Conservation (phyloP, 2,888 invertebrate species). For the Dermolepida albohirtum region DNA sequence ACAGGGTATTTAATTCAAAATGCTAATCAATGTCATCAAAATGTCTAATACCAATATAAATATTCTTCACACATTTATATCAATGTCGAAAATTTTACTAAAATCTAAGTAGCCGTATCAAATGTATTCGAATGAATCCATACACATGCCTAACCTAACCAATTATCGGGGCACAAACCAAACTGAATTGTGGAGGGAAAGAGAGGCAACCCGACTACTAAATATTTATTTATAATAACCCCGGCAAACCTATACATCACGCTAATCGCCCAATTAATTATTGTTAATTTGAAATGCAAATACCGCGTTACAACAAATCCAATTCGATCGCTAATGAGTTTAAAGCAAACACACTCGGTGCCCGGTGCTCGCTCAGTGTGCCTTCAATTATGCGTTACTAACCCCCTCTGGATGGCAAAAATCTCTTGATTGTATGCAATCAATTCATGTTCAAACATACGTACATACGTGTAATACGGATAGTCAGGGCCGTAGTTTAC, state of each 20-base stretch:
- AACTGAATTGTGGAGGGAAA: neutral
- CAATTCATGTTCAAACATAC: slow-evolving; percentile 51
- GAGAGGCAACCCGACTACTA: slow-evolving; percentile 41
- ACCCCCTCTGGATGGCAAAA: slow-evolving; percentile 53
- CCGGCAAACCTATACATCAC: slow-evolving; percentile 57
- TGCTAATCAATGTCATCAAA: too few relatives aligned
- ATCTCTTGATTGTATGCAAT: slow-evolving; percentile 60
- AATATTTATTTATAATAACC: slow-evolving; percentile 52
- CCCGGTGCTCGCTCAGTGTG: slow-evolving; percentile 49
- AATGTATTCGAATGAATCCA: too few relatives aligned
- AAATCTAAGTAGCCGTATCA: too few relatives aligned
- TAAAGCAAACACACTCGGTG: slow-evolving; percentile 60
- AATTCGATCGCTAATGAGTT: slow-evolving; percentile 63
- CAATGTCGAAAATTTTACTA: too few relatives aligned
- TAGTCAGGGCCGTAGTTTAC: slow-evolving; percentile 8
- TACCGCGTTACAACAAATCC: slow-evolving; percentile 64
- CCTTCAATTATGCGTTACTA: slow-evolving; percentile 40
- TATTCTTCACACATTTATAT: too few relatives aligned
- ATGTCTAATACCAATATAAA: too few relatives aligned
- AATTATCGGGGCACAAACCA: slow-evolving; percentile 38
- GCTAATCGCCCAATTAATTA: slow-evolving; percentile 64
- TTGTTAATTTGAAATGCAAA: slow-evolving; percentile 65
- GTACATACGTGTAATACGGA: slow-evolving; percentile 23
- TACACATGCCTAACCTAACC: too few relatives aligned
- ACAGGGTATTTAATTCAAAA: too few relatives aligned